phyloP scores from a whole-genome alignment of 2,888 invertebrate species.

The Griposia aprilina region DNA sequence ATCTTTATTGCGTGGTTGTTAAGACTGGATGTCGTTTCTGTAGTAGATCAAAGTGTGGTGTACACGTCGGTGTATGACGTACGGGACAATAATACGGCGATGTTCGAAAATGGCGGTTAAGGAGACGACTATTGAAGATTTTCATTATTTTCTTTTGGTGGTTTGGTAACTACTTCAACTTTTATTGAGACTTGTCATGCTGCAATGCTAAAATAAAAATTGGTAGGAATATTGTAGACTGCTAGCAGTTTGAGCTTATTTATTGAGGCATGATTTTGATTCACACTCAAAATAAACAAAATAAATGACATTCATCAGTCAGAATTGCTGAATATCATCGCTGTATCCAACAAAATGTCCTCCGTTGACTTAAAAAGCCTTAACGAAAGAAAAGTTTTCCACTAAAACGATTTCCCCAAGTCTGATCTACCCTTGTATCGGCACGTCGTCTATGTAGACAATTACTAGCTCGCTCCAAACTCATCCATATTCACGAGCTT shows the following conservation, averaged over 20 bases:
- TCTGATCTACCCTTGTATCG: slow-evolving; percentile 8
- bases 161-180: not conserved
- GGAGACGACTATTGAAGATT: slow-evolving; percentile 68
- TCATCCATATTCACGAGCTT: slow-evolving; percentile 59
- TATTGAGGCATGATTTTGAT: too few relatives aligned
- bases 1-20: slow-evolving; percentile 69
- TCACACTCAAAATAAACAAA: too few relatives aligned
- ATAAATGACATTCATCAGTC: too few relatives aligned
- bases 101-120: slow-evolving; percentile 83
- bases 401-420: not conserved
- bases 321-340: too few relatives aligned
- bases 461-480: slow-evolving; percentile 38
- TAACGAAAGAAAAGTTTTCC: not conserved
- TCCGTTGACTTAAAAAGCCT: not conserved
- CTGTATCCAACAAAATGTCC: not conserved
- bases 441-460: slow-evolving; percentile 15
- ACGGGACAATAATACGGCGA: slow-evolving; percentile 84
- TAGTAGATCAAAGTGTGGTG: slow-evolving; percentile 82
- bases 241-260: too few relatives aligned
- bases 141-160: slow-evolving; percentile 28
- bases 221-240: not conserved
- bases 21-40: slow-evolving; percentile 71
- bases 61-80: slow-evolving; percentile 82
- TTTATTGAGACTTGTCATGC: not conserved
- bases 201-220: not conserved